Evolutionary conservation across 92 coral and sea anemone genomes (phyloP), one percentile per base, ranked within the genome.

Genomic region (Porites evermanni): DNA sequence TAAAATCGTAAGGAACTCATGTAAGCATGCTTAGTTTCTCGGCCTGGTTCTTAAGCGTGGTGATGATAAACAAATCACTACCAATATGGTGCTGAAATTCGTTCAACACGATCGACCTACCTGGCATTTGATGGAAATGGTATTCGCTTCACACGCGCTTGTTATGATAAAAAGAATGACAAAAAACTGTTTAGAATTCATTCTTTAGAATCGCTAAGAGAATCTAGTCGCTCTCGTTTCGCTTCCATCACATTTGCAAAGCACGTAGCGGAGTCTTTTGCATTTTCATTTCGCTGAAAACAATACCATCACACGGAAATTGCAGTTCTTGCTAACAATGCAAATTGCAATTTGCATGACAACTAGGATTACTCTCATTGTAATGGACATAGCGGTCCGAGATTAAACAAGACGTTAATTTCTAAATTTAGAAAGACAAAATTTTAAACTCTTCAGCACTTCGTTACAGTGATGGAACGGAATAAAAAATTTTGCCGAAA

Each of bases 41-140:
- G 47, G 47, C 0, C 47, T 4, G 47, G 47, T 38, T 11, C 50
- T 51, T 44, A 24, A 44, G 32, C 64, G 29, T 65, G 17, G 51
- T 10, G 7, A 19, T 14, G 51, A 29, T 38, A 52, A 65, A 79
- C 8, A 51, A 47, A 26, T 65, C 12, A 65, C 12, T 32, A 21
- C 61, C 0, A 56, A 17, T 16, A 61, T 24, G 9, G 12, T 21
- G 23, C 1, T 51, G 52, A 19, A 53, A 7, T 20, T 6, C 3
- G 5, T 1, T 13, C 9, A 19, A 0, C 12, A 12, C 44, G n/a
- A 38, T 38, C 5, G 47, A 32, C 86, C 70, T 79, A 89, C 93
- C 89, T 89, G 93, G 84, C 93, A 89, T 53, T 78, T 72, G 38
- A 89, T 70, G 52, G 93, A 78, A n/a, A 85, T 88, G 58, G 77